These are phyloP conservation scores for Monomorium pharaonis DNA, from an alignment of 1,140 invertebrate genomes.

Conservation along the genomic window DNA sequence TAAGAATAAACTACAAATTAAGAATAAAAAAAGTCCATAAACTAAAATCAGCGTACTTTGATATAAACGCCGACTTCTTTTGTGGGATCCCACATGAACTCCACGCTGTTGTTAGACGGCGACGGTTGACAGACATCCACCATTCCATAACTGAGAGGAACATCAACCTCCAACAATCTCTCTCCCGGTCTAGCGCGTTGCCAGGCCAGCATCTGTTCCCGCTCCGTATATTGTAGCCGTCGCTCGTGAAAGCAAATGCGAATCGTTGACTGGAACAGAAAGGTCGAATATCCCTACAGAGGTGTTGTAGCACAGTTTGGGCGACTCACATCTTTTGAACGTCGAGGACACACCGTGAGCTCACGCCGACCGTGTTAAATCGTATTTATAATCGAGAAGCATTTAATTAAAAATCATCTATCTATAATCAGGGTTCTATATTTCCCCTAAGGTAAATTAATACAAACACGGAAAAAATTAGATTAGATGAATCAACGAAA, in stretches of 20 bases:
- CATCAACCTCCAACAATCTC: conserved; percentile 96
- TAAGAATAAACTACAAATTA: neutral
- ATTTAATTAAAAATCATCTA: no score
- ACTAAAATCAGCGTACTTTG: conserved; percentile 87
- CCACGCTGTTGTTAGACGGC: conserved; percentile 90
- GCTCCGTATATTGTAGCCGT: conserved; percentile 97
- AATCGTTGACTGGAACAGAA: conserved; percentile 91
- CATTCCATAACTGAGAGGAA: conserved; percentile 97
- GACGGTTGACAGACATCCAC: conserved; percentile 92
- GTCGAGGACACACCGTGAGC: conserved; percentile 58
- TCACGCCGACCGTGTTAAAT: conserved; percentile 35
- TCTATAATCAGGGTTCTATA: no score
- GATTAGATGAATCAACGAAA: no score
- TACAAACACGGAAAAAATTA: no score
- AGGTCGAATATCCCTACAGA: conserved; percentile 73
- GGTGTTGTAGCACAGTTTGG: conserved; percentile 75
- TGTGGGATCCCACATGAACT: conserved; percentile 97
- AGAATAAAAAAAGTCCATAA: neutral
- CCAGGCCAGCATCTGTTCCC: conserved; percentile 97
- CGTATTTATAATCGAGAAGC: neutral
- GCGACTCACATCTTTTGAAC: conserved; percentile 75
- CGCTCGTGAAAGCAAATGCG: conserved; percentile 98
- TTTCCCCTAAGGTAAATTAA: neutral
- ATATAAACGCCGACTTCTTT: conserved; percentile 98
- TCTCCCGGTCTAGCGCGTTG: conserved; percentile 94